Evolutionary conservation across 2,113 vertebrate species (phyloP).

Genomic region (Spizaetus ornatus): DNA sequence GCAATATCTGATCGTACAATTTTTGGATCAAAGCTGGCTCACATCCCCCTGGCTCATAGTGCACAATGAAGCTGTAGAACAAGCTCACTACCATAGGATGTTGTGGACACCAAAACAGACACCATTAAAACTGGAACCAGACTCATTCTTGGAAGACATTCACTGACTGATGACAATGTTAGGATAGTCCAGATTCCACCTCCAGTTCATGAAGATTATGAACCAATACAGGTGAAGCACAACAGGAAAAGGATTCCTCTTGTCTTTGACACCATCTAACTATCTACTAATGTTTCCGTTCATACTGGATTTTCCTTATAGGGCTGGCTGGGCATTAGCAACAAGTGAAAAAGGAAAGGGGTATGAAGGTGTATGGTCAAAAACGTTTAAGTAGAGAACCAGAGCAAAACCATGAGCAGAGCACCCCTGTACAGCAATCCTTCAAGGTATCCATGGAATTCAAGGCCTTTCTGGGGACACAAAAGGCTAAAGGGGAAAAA

Average conservation of each 20-base stretch:
- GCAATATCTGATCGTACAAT: not conserved
- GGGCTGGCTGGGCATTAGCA: not conserved
- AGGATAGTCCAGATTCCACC: not conserved
- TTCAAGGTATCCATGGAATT: not conserved
- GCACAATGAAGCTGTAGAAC: not conserved
- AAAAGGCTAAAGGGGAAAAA: not conserved
- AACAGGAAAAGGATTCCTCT: not conserved
- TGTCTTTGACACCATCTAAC: not conserved
- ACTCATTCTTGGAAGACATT: not conserved
- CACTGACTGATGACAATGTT: not conserved
- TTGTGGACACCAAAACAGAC: not conserved
- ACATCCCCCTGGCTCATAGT: not conserved
- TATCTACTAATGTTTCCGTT: not conserved
- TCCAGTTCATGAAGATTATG: not conserved
- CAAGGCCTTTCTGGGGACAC: not conserved
- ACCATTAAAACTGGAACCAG: not conserved
- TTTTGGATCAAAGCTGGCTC: not conserved
- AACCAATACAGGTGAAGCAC: not conserved
- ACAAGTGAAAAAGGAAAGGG: not conserved
- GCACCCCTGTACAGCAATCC: not conserved
- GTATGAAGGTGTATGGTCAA: not conserved
- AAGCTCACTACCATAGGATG: not conserved
- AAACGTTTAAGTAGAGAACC: not conserved
- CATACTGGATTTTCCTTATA: not conserved
- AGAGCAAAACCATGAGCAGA: not conserved